Percentiles rank a stretch among this genome's conserved stretches.
Evolutionary conservation across 2,888 invertebrate genomes (phyloP).

Genomic region (Nomada flava): DNA sequence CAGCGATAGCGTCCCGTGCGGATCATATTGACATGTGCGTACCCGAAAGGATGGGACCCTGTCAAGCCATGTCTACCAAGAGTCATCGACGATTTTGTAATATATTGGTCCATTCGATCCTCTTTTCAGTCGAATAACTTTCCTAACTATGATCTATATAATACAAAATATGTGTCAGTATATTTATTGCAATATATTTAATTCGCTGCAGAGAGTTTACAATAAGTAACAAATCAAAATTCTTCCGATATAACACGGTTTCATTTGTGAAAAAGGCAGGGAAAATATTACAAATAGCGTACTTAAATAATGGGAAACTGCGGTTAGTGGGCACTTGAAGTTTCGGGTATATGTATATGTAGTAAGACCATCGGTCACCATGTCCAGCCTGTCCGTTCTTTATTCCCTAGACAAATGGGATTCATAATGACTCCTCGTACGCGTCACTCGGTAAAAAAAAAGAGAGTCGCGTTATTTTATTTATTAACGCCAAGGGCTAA

Average conservation of each 20-base stretch:
- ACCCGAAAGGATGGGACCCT: conserved; percentile 25
- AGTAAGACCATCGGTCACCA: conserved; percentile 65
- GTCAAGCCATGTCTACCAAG: conserved; percentile 22
- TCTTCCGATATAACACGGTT: background rate
- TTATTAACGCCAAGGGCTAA: conserved; percentile 59
- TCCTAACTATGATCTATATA: background rate
- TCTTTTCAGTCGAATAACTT: background rate
- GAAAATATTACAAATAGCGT: conserved; percentile 46
- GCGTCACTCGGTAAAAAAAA: conserved; percentile 36
- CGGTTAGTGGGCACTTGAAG: conserved; percentile 50
- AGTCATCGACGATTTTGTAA: conserved; percentile 27
- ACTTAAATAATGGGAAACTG: conserved; percentile 67
- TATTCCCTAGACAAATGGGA: conserved; percentile 69
- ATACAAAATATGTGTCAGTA: background rate
- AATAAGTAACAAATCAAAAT: too few species aligned
- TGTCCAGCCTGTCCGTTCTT: conserved; percentile 57
- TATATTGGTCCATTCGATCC: conserved; percentile 11
- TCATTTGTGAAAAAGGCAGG: background rate
- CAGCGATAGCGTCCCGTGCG: conserved; percentile 46
- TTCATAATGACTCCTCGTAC: conserved; percentile 67
- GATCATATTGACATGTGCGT: conserved; percentile 10
- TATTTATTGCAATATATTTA: background rate
- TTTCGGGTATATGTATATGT: conserved; percentile 42
- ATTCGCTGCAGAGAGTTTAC: too few species aligned
- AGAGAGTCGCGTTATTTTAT: conserved; percentile 57